Conservation (phyloP, 1,140 invertebrate genomes). For the Diorhabda sublineata region DNA sequence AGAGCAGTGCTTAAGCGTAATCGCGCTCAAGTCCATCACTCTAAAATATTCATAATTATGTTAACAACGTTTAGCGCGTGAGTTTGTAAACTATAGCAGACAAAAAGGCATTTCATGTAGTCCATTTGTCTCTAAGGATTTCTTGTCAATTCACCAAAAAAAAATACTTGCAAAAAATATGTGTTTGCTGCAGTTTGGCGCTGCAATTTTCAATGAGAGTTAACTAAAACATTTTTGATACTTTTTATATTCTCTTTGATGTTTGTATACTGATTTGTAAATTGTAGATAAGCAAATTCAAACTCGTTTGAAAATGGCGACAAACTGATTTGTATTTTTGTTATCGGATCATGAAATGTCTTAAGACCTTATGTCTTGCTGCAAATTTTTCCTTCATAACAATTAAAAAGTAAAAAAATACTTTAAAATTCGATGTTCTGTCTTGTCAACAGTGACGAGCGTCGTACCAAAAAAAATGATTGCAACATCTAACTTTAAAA, state of each 20-base stretch:
- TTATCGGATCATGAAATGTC: slow-evolving; percentile 43
- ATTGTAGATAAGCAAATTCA: slow-evolving; percentile 30
- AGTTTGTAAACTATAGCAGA: slow-evolving; percentile 44
- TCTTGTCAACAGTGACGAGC: slow-evolving; percentile 28
- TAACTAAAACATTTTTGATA: slow-evolving; percentile 40
- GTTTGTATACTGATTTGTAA: slow-evolving; percentile 36
- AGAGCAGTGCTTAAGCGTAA: slow-evolving; percentile 54
- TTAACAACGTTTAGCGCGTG: slow-evolving; percentile 46
- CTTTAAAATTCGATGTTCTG: slow-evolving; percentile 37
- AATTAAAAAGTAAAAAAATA: slow-evolving; percentile 37
- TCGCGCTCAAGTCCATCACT: slow-evolving; percentile 38
- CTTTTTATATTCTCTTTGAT: slow-evolving; percentile 43
- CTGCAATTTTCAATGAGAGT: slow-evolving; percentile 24
- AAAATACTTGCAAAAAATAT: neutral
- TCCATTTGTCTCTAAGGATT: slow-evolving; percentile 11
- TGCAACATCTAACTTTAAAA: slow-evolving; percentile 42
- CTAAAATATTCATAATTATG: slow-evolving; percentile 39
- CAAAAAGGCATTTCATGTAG: slow-evolving; percentile 46
- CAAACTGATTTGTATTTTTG: slow-evolving; percentile 27
- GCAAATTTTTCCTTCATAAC: slow-evolving; percentile 45
- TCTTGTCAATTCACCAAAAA: slow-evolving; percentile 25
- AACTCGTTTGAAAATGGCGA: slow-evolving; percentile 33
- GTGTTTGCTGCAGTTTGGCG: slow-evolving; percentile 19
- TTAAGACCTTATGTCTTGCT: slow-evolving; percentile 47
- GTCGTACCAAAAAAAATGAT: slow-evolving; percentile 41